Percentiles rank a stretch among this genome's conserved stretches.
These are phyloP conservation scores for Rhogogaster chlorosoma DNA, from an alignment of 2,888 invertebrate genomes.

Conservation along the genomic window DNA sequence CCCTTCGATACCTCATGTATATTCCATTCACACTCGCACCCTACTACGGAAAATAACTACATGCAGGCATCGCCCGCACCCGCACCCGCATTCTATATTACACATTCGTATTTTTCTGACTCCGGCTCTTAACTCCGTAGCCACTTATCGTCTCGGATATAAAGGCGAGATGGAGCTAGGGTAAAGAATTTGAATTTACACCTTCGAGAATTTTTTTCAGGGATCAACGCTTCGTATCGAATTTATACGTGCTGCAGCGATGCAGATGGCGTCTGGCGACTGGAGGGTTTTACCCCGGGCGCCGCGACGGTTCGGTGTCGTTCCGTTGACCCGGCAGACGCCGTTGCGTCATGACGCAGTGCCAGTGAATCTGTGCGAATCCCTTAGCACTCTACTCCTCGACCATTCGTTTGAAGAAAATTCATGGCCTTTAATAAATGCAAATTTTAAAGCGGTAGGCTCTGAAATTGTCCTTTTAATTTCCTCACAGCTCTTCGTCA, in stretches of 20 bases:
- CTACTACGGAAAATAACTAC: constrained; percentile 31
- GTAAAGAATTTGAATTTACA: constrained; percentile 32
- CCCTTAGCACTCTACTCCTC: background rate
- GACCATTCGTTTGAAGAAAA: background rate
- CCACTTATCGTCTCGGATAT: constrained; percentile 33
- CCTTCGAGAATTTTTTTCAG: background rate
- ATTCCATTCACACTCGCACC: constrained; percentile 69
- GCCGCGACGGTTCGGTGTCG: constrained; percentile 57
- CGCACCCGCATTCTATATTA: background rate
- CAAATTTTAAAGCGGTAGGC: constrained; percentile 7
- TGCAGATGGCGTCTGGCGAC: constrained; percentile 6
- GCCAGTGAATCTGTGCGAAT: background rate
- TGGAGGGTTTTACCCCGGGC: constrained; percentile 58
- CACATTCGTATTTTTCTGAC: background rate
- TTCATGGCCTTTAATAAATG: constrained; percentile 19
- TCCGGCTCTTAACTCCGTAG: background rate
- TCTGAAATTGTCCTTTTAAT: constrained; percentile 31
- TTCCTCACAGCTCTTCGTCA: constrained; percentile 24
- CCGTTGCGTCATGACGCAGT: constrained; percentile 43
- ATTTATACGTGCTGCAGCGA: constrained; percentile 27
- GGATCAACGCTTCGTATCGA: constrained; percentile 9
- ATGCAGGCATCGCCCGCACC: background rate
- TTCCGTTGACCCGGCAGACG: constrained; percentile 65
- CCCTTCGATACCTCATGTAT: constrained; percentile 68
- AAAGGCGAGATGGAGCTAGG: background rate